These are phyloP conservation scores for Drosophila aldrichi DNA, from an alignment of 2,888 invertebrate genomes.

Conservation along the genomic window DNA sequence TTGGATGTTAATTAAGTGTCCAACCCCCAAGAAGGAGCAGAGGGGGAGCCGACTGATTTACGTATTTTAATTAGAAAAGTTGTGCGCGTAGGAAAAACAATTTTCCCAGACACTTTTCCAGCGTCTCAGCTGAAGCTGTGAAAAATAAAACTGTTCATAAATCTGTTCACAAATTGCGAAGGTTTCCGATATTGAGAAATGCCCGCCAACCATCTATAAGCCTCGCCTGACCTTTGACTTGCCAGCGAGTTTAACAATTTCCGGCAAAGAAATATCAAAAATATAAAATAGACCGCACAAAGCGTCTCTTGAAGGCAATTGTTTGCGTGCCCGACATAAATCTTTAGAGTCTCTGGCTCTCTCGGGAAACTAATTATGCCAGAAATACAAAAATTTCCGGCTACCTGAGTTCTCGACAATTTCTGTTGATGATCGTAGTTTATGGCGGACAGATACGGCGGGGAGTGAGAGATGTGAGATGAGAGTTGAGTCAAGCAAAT, in stretches of 20 bases:
- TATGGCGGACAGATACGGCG: conserved; percentile 27
- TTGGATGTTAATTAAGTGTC: conserved; percentile 47
- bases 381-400: conserved; percentile 55
- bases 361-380: conserved; percentile 53
- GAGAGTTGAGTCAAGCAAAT: conserved; percentile 41
- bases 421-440: conserved; percentile 48
- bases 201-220: neutral
- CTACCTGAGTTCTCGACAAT: conserved; percentile 31
- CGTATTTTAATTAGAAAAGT: conserved; percentile 50
- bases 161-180: conserved; percentile 37
- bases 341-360: conserved; percentile 30
- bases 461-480: conserved; percentile 1
- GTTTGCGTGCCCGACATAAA: conserved; percentile 38
- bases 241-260: conserved; percentile 39
- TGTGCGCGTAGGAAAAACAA: conserved; percentile 4
- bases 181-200: neutral
- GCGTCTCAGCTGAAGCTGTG: conserved; percentile 2
- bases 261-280: conserved; percentile 18
- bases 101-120: conserved; percentile 28
- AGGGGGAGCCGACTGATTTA: conserved; percentile 41
- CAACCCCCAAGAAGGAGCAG: conserved; percentile 20
- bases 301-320: conserved; percentile 27
- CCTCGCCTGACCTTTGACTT: conserved; percentile 34
- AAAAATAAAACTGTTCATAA: conserved; percentile 24
- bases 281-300: conserved; percentile 48